These are phyloP conservation scores for Paedocypris micromegethes DNA, from an alignment of 2,797 vertebrate genomes.

Conservation along the genomic window DNA sequence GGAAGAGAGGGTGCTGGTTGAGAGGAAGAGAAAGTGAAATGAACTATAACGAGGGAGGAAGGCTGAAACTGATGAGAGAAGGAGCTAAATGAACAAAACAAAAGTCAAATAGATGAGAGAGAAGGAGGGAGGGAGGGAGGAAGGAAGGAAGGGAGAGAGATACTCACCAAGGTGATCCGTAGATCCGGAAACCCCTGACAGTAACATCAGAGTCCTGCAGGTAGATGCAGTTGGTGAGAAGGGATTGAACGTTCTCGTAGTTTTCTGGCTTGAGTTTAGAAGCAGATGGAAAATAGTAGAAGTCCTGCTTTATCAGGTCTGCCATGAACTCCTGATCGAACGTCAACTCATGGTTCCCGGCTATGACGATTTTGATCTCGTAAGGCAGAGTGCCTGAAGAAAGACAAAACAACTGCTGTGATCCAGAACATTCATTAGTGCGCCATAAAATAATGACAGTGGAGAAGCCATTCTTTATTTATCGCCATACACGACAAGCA, in stretches of 20 bases:
- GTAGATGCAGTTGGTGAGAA: constrained; percentile 97
- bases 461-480: neutral
- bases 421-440: constrained; percentile 29
- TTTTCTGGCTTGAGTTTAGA: constrained; percentile 94
- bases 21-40: too few relatives aligned
- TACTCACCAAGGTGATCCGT: constrained; percentile 94
- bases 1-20: too few relatives aligned
- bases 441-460: neutral
- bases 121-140: too few relatives aligned
- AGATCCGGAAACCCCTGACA: constrained; percentile 87
- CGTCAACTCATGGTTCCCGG: constrained; percentile 94
- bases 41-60: too few relatives aligned
- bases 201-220: constrained; percentile 95
- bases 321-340: constrained; percentile 99
- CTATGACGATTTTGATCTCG: constrained; percentile 94
- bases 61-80: too few relatives aligned
- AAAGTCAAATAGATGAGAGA: too few relatives aligned
- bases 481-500: neutral
- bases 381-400: constrained; percentile 86
- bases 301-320: constrained; percentile 96
- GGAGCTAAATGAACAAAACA: too few relatives aligned
- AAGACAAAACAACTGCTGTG: neutral
- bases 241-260: constrained; percentile 92
- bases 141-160: constrained; percentile 2
- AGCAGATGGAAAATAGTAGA: constrained; percentile 94